Percentiles rank a stretch among this genome's conserved stretches.
These are phyloP conservation scores for Meda fulgida DNA, from an alignment of 2,797 vertebrate genomes.

Conservation along the genomic window DNA sequence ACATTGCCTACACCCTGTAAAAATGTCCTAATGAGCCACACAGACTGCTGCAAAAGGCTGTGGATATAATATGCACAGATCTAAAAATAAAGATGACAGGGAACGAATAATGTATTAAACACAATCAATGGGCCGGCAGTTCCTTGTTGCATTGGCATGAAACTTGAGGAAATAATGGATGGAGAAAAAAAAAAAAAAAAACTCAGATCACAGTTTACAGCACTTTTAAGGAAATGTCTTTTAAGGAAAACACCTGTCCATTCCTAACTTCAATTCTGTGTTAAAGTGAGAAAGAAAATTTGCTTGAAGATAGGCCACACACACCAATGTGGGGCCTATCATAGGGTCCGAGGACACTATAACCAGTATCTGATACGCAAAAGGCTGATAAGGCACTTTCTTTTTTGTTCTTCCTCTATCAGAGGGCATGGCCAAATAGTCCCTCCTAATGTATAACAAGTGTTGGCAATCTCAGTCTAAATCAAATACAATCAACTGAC, in stretches of 20 bases:
- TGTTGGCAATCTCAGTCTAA: conserved; percentile 36
- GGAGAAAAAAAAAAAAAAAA: not conserved
- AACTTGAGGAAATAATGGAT: conserved; percentile 16
- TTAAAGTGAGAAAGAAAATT: conserved; percentile 27
- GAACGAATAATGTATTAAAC: conserved; percentile 38
- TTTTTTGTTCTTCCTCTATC: conserved; percentile 45
- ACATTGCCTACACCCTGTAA: conserved; percentile 25
- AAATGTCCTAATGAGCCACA: conserved; percentile 15
- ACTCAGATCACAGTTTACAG: conserved; percentile 3
- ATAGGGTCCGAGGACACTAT: conserved; percentile 27
- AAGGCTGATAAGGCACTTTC: conserved; percentile 62
- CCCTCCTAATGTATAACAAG: conserved; percentile 25
- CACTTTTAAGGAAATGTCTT: conserved; percentile 27
- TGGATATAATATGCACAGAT: conserved; percentile 14
- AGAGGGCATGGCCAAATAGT: conserved; percentile 36
- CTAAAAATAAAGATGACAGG: conserved; percentile 34
- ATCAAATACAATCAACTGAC: conserved; percentile 37
- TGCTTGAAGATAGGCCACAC: not conserved
- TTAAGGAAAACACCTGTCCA: conserved; percentile 16
- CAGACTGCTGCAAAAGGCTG: conserved; percentile 15
- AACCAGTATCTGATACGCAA: conserved; percentile 47
- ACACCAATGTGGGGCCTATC: not conserved
- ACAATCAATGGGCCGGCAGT: conserved; percentile 21
- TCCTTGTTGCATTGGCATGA: conserved; percentile 6
- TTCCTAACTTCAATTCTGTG: conserved; percentile 17